Conservation (phyloP, 1,140 invertebrate genomes). For the Sitobion miscanthi region DNA sequence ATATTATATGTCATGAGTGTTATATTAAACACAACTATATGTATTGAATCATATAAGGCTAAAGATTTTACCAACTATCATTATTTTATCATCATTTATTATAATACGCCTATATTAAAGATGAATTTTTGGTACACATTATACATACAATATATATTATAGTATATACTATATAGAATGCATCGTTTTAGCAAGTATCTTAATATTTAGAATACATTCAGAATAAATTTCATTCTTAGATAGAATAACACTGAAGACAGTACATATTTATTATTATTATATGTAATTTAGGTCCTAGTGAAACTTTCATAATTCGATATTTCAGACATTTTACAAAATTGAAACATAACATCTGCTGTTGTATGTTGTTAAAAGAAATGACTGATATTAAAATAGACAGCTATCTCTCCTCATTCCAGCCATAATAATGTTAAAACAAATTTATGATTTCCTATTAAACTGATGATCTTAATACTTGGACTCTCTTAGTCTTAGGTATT, state of each 20-base stretch:
- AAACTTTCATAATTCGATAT: not conserved
- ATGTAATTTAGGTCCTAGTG: not conserved
- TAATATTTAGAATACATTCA: not conserved
- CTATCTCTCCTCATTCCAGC: not conserved
- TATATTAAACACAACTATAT: not conserved
- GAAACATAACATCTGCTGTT: not conserved
- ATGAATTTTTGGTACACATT: not conserved
- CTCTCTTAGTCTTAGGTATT: not conserved
- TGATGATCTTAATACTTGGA: not conserved
- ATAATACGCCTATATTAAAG: no score
- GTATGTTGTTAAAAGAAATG: not conserved
- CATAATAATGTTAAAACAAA: not conserved
- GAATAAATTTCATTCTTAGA: not conserved
- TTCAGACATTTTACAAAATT: not conserved
- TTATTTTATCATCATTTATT: not conserved
- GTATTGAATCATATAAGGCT: not conserved
- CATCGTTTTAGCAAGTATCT: not conserved
- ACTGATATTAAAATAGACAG: not conserved
- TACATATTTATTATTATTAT: not conserved
- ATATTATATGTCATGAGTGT: not conserved
- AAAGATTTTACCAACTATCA: not conserved
- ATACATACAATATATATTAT: not conserved
- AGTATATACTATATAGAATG: not conserved
- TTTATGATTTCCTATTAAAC: not conserved
- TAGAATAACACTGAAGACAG: not conserved